Evolutionary conservation across 2,113 vertebrate genomes (phyloP), one percentile per base, ranked within the genome.

Genomic region (Tupaia tana): DNA sequence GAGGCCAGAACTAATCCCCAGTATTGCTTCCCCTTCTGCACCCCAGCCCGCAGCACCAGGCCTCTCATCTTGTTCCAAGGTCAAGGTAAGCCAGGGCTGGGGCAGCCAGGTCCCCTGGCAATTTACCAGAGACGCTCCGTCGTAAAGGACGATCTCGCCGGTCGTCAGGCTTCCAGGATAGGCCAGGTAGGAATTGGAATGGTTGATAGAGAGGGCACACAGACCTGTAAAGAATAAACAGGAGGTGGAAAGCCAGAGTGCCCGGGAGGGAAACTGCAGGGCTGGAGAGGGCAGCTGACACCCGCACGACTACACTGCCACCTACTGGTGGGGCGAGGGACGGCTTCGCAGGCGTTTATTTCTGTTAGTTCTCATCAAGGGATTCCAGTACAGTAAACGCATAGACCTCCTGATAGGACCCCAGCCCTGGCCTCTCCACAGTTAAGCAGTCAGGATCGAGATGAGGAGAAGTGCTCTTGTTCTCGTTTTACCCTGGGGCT

Each of bases 131-230:
- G 98, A 99, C 97, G 99, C 99, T 98, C 99, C 99, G 13, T 99
- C 99, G 24, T 99, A 99, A 95, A 99, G 98, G 1, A 98, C 98
- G 88, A 99, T 99, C 98, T 99, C 99, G n/a, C 99, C 99, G 4
- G 99, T 98, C 73, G 98, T 99, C 91, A 98, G 98, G 9, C 99
- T 99, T 97, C 99, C 99, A 3, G 99, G 99, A 92, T 99, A 99
- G 20, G 99, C 99, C 98, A 99, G 97, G 98, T 99, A 99, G 31
- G 99, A 99, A 97, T 99, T 99, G 98, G 99, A 99, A 98, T 99
- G 99, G 98, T 99, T 99, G 97, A 99, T 99, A 7, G 99, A 99
- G 86, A 99, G 99, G 69, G 99, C 99, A 2, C 99, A 99, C 29
- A 99, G 99, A 98, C 99, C 99, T 99, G 97, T 52, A 92, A 90